Evolutionary conservation across 1,140 invertebrate genomes (phyloP).

Genomic region (Bilobella aurantiaca): DNA sequence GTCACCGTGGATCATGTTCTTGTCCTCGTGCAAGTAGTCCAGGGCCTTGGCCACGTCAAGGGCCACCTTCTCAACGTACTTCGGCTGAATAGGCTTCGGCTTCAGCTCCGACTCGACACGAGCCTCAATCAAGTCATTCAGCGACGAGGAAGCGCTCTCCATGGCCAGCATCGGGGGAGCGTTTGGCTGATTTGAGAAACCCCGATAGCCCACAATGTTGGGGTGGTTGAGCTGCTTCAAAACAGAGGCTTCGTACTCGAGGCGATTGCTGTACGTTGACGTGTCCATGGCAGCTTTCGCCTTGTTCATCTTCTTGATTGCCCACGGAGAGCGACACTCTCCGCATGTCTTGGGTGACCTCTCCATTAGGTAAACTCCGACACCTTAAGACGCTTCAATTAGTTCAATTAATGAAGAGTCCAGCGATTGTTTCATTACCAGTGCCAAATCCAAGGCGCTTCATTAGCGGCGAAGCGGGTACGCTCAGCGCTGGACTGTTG

Average conservation of each 20-base stretch:
- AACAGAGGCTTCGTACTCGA: slow-evolving; percentile 59
- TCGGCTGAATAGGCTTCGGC: slow-evolving; percentile 33
- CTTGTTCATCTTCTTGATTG: slow-evolving; percentile 54
- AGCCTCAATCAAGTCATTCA: slow-evolving; percentile 58
- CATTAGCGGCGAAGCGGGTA: slow-evolving; percentile 58
- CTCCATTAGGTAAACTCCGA: slow-evolving; percentile 62
- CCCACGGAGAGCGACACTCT: slow-evolving; percentile 61
- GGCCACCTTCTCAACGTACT: slow-evolving; percentile 47
- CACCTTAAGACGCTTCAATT: too few relatives aligned
- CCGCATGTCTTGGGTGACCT: slow-evolving; percentile 55
- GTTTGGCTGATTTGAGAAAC: slow-evolving; percentile 49
- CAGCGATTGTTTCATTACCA: slow-evolving; percentile 46
- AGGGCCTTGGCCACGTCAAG: slow-evolving; percentile 60
- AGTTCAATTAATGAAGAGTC: slow-evolving; percentile 16
- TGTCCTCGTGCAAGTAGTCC: slow-evolving; percentile 64
- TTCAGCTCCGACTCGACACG: slow-evolving; percentile 44
- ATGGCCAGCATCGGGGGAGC: slow-evolving; percentile 42
- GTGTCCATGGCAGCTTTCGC: slow-evolving; percentile 38
- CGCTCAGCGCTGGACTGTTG: slow-evolving; percentile 40
- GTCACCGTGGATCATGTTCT: slow-evolving; percentile 65
- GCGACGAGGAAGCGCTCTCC: slow-evolving; percentile 51
- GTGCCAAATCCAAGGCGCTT: slow-evolving; percentile 61
- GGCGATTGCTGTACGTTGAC: slow-evolving; percentile 41
- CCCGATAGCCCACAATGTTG: slow-evolving; percentile 71
- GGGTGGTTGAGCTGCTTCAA: slow-evolving; percentile 61